Conservation (phyloP, 2,888 invertebrate genomes). For the Drosophila meridiana region DNA sequence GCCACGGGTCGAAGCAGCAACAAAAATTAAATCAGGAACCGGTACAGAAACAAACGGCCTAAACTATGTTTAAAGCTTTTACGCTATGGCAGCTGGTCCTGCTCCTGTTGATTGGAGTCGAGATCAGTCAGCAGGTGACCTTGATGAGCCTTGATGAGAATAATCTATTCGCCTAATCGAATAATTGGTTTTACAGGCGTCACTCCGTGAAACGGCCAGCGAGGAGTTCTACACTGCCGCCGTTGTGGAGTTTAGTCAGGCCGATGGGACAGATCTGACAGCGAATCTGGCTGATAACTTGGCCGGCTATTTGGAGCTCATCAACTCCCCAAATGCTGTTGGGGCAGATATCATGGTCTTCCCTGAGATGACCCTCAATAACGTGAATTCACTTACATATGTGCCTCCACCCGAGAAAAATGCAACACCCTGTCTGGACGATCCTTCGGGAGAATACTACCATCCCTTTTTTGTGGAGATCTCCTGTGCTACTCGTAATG, state of each 20-base stretch:
- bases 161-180: background rate
- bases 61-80: background rate
- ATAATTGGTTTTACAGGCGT: background rate
- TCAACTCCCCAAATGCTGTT: slow-evolving; percentile 68
- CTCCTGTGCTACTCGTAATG: slow-evolving; percentile 78
- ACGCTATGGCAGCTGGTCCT: background rate
- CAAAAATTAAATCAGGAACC: background rate
- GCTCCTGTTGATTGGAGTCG: background rate
- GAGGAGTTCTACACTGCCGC: slow-evolving; percentile 7
- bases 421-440: slow-evolving; percentile 78
- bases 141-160: background rate
- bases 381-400: slow-evolving; percentile 73
- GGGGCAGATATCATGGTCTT: slow-evolving; percentile 91
- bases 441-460: slow-evolving; percentile 44
- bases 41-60: background rate
- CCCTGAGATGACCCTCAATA: slow-evolving; percentile 88
- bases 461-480: slow-evolving; percentile 71
- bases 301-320: slow-evolving; percentile 72
- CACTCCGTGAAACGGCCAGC: background rate
- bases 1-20: background rate
- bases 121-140: background rate
- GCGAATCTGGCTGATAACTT: slow-evolving; percentile 70
- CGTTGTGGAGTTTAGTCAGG: slow-evolving; percentile 9
- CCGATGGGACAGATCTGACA: slow-evolving; percentile 9
- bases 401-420: slow-evolving; percentile 65